Conservation (phyloP, 2,113 vertebrate species). For the Labeo rohita region DNA sequence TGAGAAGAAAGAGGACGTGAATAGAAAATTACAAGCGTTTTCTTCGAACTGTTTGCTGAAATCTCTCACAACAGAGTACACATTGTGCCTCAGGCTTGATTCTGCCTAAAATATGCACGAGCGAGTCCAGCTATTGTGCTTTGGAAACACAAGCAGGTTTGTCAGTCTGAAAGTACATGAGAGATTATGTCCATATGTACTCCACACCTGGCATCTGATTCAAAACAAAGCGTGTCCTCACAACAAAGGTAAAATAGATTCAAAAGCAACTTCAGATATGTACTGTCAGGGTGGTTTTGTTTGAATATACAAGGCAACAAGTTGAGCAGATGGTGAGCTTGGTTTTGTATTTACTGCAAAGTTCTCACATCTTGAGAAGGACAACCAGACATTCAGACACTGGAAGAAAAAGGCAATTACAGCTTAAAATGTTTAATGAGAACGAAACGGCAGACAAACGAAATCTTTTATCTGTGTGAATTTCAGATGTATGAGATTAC, state of each 20-base stretch:
- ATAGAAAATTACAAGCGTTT: constrained; percentile 5
- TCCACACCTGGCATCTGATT: constrained; percentile 66
- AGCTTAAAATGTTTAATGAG: constrained; percentile 70
- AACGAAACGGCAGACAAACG: constrained; percentile 60
- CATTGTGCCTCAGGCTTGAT: constrained; percentile 16
- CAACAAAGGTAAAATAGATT: constrained; percentile 63
- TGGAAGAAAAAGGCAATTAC: constrained; percentile 66
- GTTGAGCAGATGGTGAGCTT: constrained; percentile 66
- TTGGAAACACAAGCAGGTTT: not conserved
- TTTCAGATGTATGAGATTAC: constrained; percentile 73
- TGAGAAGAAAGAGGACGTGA: constrained; percentile 60
- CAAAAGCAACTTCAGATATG: constrained; percentile 58
- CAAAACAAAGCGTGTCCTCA: constrained; percentile 66
- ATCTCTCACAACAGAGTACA: constrained; percentile 23
- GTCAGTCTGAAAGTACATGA: constrained; percentile 57
- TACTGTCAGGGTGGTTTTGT: constrained; percentile 56
- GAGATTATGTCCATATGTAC: constrained; percentile 67
- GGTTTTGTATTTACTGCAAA: constrained; percentile 63
- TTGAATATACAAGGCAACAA: constrained; percentile 56
- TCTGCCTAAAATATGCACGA: constrained; percentile 11
- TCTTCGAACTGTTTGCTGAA: not conserved
- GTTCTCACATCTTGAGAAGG: constrained; percentile 63
- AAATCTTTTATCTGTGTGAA: constrained; percentile 66
- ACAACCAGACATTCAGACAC: constrained; percentile 43
- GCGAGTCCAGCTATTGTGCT: not conserved